Conservation (phyloP, 2,888 invertebrate genomes). For the Aporophyla nigra region DNA sequence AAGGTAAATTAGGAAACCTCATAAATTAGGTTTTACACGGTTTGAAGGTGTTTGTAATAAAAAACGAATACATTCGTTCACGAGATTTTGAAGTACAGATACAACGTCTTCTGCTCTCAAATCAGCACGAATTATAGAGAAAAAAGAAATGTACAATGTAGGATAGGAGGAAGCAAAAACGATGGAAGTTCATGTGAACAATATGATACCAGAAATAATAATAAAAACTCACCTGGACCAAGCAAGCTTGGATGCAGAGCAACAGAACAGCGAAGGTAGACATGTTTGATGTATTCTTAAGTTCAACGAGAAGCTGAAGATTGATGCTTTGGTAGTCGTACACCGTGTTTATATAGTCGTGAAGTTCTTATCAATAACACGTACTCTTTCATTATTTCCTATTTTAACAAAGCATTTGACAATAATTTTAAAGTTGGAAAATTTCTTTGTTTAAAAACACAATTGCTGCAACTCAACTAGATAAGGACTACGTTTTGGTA, state of each 20-base stretch:
- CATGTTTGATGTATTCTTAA: background rate
- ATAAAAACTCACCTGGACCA: background rate
- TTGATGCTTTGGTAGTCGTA: background rate
- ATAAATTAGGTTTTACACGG: too few relatives aligned
- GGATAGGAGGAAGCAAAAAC: background rate
- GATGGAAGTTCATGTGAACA: background rate
- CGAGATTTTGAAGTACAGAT: too few relatives aligned
- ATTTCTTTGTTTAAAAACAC: background rate
- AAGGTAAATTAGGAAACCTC: too few relatives aligned
- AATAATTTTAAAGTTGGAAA: background rate
- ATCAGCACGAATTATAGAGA: too few relatives aligned
- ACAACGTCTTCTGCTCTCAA: too few relatives aligned
- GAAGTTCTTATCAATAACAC: background rate
- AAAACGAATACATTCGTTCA: too few relatives aligned
- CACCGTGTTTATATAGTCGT: background rate
- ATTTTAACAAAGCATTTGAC: background rate
- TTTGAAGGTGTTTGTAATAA: too few relatives aligned
- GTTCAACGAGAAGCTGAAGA: constrained; percentile 47
- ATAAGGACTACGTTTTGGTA: background rate
- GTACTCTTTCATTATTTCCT: background rate
- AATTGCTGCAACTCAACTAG: constrained; percentile 8
- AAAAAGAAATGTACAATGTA: too few relatives aligned
- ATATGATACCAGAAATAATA: background rate
- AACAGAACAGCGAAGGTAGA: background rate
- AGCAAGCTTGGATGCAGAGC: constrained; percentile 53